Evolutionary conservation across 2,113 vertebrate species (phyloP).

Genomic region (Alectura lathami): DNA sequence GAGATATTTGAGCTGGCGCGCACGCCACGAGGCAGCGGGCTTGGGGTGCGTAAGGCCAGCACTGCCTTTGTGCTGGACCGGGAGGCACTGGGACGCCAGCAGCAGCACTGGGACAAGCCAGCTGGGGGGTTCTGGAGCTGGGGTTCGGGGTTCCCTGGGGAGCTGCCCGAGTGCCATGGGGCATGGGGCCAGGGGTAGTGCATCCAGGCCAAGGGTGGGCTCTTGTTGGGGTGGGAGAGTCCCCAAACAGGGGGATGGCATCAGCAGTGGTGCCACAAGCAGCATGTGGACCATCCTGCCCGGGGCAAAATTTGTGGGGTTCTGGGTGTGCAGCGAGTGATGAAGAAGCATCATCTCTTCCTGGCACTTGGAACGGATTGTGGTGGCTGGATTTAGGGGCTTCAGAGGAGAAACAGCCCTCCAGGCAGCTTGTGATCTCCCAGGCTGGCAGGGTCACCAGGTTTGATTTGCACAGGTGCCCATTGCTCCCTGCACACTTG

Average conservation of each 20-base stretch:
- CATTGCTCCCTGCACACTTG: not conserved
- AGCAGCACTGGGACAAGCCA: not conserved
- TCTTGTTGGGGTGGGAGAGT: not conserved
- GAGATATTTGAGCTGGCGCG: conserved; percentile 40
- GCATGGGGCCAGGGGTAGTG: not conserved
- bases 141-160: not conserved
- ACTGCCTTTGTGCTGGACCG: not conserved
- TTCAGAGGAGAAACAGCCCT: not conserved
- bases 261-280: not conserved
- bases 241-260: not conserved
- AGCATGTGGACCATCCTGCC: not conserved
- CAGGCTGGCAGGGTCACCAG: not conserved
- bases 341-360: not conserved
- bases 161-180: fast-evolving
- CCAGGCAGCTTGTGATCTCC: not conserved
- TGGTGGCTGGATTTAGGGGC: fast-evolving
- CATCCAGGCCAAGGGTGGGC: too few species aligned
- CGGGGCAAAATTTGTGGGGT: not conserved
- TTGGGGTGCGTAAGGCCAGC: fast-evolving
- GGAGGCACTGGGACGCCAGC: not conserved
- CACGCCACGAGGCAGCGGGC: not conserved
- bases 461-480: not conserved
- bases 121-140: not conserved
- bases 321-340: not conserved
- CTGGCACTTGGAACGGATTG: not conserved